Evolutionary conservation across 2,888 invertebrate genomes (phyloP).

Genomic region (Galerucella calmariensis): DNA sequence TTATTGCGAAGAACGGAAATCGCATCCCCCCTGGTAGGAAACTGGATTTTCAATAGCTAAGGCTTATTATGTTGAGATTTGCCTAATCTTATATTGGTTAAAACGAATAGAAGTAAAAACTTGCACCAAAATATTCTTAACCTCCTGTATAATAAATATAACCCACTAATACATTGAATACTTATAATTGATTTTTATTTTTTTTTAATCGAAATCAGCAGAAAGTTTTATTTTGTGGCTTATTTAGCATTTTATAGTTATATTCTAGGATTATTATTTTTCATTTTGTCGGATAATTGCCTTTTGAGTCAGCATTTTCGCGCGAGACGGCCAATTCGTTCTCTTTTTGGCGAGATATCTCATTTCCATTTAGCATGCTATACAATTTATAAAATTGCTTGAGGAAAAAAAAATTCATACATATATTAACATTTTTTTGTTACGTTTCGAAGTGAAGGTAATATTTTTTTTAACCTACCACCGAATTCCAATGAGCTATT

Average conservation of each 20-base stretch:
- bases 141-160: no score
- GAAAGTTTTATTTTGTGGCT: slow-evolving; percentile 28
- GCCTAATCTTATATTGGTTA: no score
- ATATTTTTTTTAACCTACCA: neutral
- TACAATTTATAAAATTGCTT: slow-evolving; percentile 36
- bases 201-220: neutral
- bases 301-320: slow-evolving; percentile 45
- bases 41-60: no score
- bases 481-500: neutral
- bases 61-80: no score
- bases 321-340: slow-evolving; percentile 15
- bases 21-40: no score
- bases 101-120: no score
- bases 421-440: slow-evolving; percentile 19
- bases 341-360: slow-evolving; percentile 22
- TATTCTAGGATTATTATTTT: slow-evolving; percentile 47
- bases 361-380: slow-evolving; percentile 30
- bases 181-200: neutral
- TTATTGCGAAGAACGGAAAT: no score
- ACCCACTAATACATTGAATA: no score
- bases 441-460: neutral
- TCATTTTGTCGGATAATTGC: slow-evolving; percentile 42
- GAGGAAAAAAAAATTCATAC: slow-evolving; percentile 22
- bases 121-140: no score
- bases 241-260: slow-evolving; percentile 44